Base-by-base conservation (phyloP, 2,888 invertebrate genomes). In the Spicauda simplicius region DNA sequence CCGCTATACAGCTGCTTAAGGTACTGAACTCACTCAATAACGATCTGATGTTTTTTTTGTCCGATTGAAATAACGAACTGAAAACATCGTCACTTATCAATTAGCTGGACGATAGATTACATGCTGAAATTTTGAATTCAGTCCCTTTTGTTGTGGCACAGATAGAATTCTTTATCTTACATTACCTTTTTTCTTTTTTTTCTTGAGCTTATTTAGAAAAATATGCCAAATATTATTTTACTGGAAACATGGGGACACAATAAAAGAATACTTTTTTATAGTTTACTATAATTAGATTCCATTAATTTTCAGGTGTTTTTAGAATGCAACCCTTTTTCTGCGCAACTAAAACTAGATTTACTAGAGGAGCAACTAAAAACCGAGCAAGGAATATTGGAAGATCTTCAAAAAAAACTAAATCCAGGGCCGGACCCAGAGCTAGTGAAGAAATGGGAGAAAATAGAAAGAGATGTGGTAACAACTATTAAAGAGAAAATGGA, bases 261-360 rank as follows among this genome's bases (percentile, higher is more conserved):
- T n/a, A n/a, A n/a, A n/a, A n/a, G n/a, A n/a, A 25, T 25, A 25
- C 25, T 25, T 5, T 25, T 25, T 25, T 5, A 25, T 25, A 25
- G 25, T 25, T 25, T 25, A 25, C 25, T 25, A 25, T 25, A 25
- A 25, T 64, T 68, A n/a, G 33, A 33, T 25, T 2, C 25, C 25
- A 25, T 33, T 50, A 33, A 19, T 19, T 10, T 81, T 60, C 86
- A 95, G 89, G 93, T 96, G 16, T 96, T 98, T 83, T 88, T 99
- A 52, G 96, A 97, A 83, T 95, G 95, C 73, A 99, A 99, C 91
- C 97, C 97, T 5, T 99, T 96, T 86, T 96, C 97, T n/a, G 95
- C 96, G 0, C 95, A 96, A 90, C 94, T 96, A 76, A 93, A 91
- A 76, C 80, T 90, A 16, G 91, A 94, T 77, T 85, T 95, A 69